Percentiles rank a stretch among this genome's conserved stretches.
These are phyloP conservation scores for Sinhomidia bicolor DNA, from an alignment of 2,888 invertebrate genomes.

Conservation along the genomic window DNA sequence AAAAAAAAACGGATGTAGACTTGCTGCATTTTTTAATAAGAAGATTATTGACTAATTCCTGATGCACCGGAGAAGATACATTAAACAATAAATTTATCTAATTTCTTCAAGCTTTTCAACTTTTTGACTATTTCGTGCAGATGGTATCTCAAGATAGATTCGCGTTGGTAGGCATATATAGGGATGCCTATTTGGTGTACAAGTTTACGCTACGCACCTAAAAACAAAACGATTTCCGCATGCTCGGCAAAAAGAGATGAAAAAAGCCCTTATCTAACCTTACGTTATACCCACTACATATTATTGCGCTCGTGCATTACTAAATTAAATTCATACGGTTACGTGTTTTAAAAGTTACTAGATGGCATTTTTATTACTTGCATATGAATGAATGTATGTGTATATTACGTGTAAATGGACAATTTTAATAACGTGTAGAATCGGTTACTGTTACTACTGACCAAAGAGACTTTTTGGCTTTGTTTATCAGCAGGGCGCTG, in stretches of 20 bases:
- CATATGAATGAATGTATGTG: background rate
- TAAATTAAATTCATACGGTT: background rate
- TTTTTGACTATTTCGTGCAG: background rate
- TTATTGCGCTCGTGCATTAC: background rate
- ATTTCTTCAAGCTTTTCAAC: background rate
- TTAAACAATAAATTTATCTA: background rate
- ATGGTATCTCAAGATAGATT: background rate
- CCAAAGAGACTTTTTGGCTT: constrained; percentile 8
- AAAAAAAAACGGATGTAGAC: too few relatives aligned
- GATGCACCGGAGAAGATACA: background rate
- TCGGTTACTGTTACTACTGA: background rate
- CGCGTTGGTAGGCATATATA: too few relatives aligned
- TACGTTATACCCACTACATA: background rate
- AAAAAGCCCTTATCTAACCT: background rate
- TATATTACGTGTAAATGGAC: constrained; percentile 41
- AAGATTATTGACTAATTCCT: too few relatives aligned
- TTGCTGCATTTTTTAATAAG: constrained; percentile 26
- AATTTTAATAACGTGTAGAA: background rate
- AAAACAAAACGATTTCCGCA: background rate
- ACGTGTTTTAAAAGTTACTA: too few relatives aligned
- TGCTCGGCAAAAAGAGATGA: background rate
- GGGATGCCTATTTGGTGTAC: too few relatives aligned
- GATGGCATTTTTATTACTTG: too few relatives aligned
- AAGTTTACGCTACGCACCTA: too few relatives aligned
- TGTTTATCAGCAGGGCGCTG: constrained; percentile 21